These are phyloP conservation scores for Xenops minutus DNA, from an alignment of 2,797 vertebrate genomes.

Conservation along the genomic window DNA sequence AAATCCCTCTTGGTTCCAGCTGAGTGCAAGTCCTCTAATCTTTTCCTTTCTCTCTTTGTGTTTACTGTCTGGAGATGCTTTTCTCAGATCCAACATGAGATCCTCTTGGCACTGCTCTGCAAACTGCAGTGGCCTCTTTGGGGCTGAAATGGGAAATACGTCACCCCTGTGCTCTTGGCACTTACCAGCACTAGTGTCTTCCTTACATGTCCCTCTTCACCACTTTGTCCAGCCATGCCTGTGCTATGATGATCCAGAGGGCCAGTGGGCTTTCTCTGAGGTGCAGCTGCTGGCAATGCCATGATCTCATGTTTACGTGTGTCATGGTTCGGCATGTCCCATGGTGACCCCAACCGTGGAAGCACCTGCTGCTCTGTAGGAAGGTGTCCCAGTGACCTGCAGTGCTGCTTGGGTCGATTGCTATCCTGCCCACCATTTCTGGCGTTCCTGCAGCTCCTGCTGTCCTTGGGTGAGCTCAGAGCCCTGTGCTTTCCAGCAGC, in stretches of 20 bases:
- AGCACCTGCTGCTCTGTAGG: not conserved
- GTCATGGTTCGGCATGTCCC: fast-evolving
- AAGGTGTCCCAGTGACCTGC: not conserved
- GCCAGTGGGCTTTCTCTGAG: not conserved
- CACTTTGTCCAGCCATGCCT: not conserved
- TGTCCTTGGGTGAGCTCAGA: not conserved
- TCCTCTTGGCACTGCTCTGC: not conserved
- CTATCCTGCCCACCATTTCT: not conserved
- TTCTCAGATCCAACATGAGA: not conserved
- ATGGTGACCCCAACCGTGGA: not conserved
- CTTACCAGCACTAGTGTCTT: not conserved
- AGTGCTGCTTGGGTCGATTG: not conserved
- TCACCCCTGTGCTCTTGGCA: not conserved
- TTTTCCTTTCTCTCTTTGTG: not conserved
- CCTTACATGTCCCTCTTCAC: not conserved
- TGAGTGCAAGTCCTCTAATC: not conserved
- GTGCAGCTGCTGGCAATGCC: not conserved
- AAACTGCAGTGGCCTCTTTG: not conserved
- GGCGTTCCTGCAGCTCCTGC: not conserved
- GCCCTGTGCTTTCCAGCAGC: not conserved
- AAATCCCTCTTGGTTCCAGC: not conserved
- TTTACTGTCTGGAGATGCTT: not conserved
- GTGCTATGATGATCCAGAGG: not conserved
- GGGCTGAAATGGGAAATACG: not conserved
- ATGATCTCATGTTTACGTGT: fast-evolving